phyloP scores from a whole-genome alignment of 2,888 invertebrate genomes.

The Drosophila kokeensis region DNA sequence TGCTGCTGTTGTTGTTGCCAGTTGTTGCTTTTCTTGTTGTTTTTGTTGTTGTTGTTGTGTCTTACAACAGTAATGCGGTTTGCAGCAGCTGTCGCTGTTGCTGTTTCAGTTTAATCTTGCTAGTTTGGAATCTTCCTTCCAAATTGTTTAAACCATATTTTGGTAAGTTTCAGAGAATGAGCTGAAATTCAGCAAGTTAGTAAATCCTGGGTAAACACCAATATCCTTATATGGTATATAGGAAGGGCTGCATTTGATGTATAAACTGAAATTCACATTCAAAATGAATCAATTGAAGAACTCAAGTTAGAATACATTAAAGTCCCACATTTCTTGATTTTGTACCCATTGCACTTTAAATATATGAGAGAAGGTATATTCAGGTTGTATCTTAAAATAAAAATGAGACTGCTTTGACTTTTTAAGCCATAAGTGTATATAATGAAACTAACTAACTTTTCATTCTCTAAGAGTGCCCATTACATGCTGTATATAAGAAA shows the following conservation, averaged over 20 bases:
- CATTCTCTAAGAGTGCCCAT: neutral
- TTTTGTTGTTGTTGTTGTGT: neutral
- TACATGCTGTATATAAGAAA: neutral
- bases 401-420: neutral
- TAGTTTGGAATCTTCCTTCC: neutral
- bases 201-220: neutral
- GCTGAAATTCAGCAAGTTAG: neutral
- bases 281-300: neutral
- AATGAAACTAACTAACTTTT: neutral
- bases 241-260: neutral
- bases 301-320: neutral
- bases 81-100: neutral
- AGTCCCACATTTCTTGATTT: neutral
- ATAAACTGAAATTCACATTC: neutral
- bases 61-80: neutral
- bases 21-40: neutral
- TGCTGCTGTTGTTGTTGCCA: neutral
- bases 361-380: neutral
- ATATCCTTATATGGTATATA: too few species aligned
- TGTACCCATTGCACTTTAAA: neutral
- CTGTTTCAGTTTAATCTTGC: neutral
- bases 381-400: neutral
- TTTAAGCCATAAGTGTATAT: neutral
- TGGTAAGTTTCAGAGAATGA: too few species aligned
- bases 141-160: neutral